phyloP scores from a whole-genome alignment of 1,140 invertebrate genomes.

The Pseudomyrmex concolor region DNA sequence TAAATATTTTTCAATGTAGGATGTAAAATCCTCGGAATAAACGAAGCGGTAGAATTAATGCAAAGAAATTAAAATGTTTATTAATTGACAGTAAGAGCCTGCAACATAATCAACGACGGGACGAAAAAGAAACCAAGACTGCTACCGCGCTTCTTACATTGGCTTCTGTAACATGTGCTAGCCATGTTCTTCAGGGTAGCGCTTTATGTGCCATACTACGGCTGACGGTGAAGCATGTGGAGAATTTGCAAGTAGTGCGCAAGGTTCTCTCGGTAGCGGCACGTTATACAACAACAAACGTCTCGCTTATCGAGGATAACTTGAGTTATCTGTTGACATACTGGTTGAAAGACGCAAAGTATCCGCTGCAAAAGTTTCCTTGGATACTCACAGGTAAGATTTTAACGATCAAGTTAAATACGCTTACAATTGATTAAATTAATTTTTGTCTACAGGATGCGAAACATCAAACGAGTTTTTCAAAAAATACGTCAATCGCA shows the following conservation, averaged over 20 bases:
- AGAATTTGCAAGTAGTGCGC: conserved; percentile 75
- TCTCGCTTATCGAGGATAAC: conserved; percentile 80
- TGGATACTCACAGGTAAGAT: conserved; percentile 64
- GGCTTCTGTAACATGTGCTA: conserved; percentile 78
- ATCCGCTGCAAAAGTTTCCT: conserved; percentile 78
- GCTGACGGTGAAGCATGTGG: conserved; percentile 77
- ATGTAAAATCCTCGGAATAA: too few species aligned
- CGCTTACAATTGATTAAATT: background rate
- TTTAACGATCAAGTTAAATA: background rate
- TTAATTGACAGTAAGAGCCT: conserved; percentile 51
- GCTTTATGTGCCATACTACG: conserved; percentile 79
- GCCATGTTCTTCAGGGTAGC: conserved; percentile 80
- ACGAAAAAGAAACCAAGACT: conserved; percentile 81
- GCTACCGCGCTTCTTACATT: conserved; percentile 80
- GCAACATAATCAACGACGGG: conserved; percentile 67
- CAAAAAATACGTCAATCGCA: conserved; percentile 76
- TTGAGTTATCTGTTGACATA: conserved; percentile 77
- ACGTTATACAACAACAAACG: conserved; percentile 47
- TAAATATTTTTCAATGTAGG: background rate
- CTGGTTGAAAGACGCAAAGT: conserved; percentile 58
- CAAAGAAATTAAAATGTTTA: background rate
- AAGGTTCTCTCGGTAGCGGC: conserved; percentile 76
- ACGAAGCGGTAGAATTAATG: too few species aligned
- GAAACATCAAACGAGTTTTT: conserved; percentile 80
- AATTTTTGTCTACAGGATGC: conserved; percentile 73